Evolutionary conservation across 2,888 invertebrate species (phyloP).

Genomic region (Aphidius colemani): DNA sequence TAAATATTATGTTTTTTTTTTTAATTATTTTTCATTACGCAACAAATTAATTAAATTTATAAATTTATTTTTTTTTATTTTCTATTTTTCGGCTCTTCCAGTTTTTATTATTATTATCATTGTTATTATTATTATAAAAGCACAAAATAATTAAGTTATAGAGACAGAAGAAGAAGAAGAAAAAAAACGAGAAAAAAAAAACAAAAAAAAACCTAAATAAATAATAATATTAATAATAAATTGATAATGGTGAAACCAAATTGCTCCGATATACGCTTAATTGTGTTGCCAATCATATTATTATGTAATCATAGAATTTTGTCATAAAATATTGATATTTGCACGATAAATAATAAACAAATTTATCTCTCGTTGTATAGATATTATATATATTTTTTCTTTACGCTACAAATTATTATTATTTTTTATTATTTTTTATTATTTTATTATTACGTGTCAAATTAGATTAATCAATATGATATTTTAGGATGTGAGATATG

Average conservation of each 20-base stretch:
- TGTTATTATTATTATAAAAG: constrained; percentile 29
- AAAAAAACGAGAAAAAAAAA: background rate
- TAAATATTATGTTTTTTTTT: too few relatives aligned
- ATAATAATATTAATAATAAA: constrained; percentile 17
- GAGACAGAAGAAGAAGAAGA: constrained; percentile 1
- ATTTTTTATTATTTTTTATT: too few relatives aligned
- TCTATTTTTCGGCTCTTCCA: constrained; percentile 30
- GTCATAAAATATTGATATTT: constrained; percentile 14
- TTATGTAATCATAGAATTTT: constrained; percentile 37
- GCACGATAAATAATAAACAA: background rate
- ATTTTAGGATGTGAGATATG: background rate
- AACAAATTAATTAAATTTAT: too few relatives aligned
- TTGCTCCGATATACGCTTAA: constrained; percentile 55
- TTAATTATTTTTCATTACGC: too few relatives aligned
- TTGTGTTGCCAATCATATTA: constrained; percentile 55
- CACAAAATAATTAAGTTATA: constrained; percentile 26
- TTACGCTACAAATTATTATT: background rate
- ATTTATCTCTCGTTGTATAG: constrained; percentile 10
- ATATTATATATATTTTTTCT: constrained; percentile 12
- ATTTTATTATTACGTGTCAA: constrained; percentile 11
- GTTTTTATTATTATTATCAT: constrained; percentile 28
- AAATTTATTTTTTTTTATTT: background rate
- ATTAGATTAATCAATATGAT: constrained; percentile 6
- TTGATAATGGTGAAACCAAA: constrained; percentile 42
- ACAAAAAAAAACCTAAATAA: constrained; percentile 10